These are phyloP conservation scores for Phalloptychus januarius DNA, from an alignment of 2,797 vertebrate species.

Conservation along the genomic window DNA sequence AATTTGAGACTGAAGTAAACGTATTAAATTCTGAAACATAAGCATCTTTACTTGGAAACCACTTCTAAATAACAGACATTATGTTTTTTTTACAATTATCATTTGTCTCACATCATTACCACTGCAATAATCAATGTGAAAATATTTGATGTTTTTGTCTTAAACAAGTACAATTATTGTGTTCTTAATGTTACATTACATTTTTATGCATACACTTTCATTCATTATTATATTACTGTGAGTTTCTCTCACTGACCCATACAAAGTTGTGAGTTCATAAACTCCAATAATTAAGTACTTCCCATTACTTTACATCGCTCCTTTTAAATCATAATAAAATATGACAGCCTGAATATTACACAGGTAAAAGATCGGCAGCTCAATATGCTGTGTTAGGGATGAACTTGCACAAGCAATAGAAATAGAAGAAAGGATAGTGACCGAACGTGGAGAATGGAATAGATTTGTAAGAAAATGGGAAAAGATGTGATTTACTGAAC, in stretches of 20 bases:
- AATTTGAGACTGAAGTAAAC: neutral
- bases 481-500: conserved; percentile 2
- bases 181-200: neutral
- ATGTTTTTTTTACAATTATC: neutral
- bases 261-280: conserved; percentile 16
- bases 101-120: neutral
- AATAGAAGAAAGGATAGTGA: neutral
- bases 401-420: conserved; percentile 11
- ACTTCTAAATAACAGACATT: neutral
- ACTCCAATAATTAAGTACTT: conserved; percentile 43
- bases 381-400: conserved; percentile 47
- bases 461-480: neutral
- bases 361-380: conserved; percentile 29
- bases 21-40: neutral
- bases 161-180: neutral
- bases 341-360: conserved; percentile 30
- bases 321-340: conserved; percentile 26
- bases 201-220: neutral
- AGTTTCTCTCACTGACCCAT: neutral
- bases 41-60: neutral
- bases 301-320: conserved; percentile 34
- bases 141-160: neutral
- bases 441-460: neutral
- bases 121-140: neutral
- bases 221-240: neutral